Evolutionary conservation across 1,140 invertebrate species (phyloP).

Genomic region (Pemphigus obesinymphae): DNA sequence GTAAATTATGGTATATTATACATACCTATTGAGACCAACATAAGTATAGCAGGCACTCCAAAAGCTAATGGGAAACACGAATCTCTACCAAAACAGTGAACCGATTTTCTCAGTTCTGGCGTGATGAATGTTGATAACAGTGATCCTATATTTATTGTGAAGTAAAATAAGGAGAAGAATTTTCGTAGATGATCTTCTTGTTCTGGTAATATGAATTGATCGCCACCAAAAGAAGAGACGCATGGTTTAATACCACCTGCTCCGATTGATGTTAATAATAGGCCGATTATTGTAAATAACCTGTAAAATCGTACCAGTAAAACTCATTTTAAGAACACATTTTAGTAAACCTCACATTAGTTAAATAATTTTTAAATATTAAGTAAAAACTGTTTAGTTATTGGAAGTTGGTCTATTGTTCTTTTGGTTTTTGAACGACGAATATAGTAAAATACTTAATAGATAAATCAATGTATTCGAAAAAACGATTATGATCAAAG

Average conservation of each 20-base stretch:
- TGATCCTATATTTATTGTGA: neutral
- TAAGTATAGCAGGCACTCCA: neutral
- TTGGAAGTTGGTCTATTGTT: no score
- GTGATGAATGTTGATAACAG: neutral
- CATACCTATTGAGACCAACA: neutral
- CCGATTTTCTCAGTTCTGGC: neutral
- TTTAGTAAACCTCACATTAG: no score
- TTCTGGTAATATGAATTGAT: neutral
- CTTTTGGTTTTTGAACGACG: no score
- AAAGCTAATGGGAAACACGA: neutral
- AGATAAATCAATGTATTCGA: no score
- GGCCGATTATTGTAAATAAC: neutral
- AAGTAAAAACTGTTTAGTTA: no score
- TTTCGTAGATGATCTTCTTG: neutral
- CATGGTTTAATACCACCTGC: no score
- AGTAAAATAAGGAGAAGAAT: neutral
- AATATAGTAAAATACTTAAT: no score
- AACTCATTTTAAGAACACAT: no score
- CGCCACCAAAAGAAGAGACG: neutral
- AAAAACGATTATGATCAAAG: no score
- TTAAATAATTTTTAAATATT: no score
- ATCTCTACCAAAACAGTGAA: neutral
- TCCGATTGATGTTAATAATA: neutral
- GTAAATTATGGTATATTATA: no score
- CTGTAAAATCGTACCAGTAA: neutral